Base-by-base conservation (phyloP, 37 sponge, comb jelly and placozoan species). In the Halichondria panicea region DNA sequence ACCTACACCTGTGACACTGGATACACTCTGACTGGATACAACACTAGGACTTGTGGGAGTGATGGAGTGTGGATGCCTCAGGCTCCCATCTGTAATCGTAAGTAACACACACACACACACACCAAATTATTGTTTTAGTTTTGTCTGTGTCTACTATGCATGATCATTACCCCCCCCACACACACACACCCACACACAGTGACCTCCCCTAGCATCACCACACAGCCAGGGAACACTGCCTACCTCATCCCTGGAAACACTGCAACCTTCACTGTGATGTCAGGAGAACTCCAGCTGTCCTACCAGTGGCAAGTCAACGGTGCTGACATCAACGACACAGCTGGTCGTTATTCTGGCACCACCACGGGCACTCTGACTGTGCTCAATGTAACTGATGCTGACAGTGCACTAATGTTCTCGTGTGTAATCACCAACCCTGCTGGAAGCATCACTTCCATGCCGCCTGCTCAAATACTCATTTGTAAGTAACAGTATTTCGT, bases 241-340 rank as follows among this genome's bases (percentile, higher is more conserved):
- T 27, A 6, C 25, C 3, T 7, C 56, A 55, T 55, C 25, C 56
- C 43, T 43, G 68, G 68, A 35, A 68, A 21, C 13, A 39, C 50
- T 48, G 50, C 13, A 9, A 18, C 63, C 25, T 74, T 74, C 44
- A 25, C 2, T 2, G 43, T 74, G 22, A n/a, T 7, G 0, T 59
- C 74, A 0, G 37, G 25, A 60, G 60, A 43, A 15, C 11, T 3
- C 24, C 30, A 34, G 28, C 60, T 74, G 37, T 35, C 43, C 25
- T 78, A 78, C 44, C 79, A 78, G 58, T 78, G 79, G 81, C 8
- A 12, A 7, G 12, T 15, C n/a, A 41, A 63, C 46, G 72, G 63
- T 0, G 52, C n/a, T 12, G 0, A 39, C 31, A 35, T 71, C 4
- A 28, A 34, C 13, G 50, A 62, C 52, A 5, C 24, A 39, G 38